These are phyloP conservation scores for Hydrochoerus hydrochaeris DNA, from an alignment of 2,113 vertebrate genomes.

Conservation along the genomic window DNA sequence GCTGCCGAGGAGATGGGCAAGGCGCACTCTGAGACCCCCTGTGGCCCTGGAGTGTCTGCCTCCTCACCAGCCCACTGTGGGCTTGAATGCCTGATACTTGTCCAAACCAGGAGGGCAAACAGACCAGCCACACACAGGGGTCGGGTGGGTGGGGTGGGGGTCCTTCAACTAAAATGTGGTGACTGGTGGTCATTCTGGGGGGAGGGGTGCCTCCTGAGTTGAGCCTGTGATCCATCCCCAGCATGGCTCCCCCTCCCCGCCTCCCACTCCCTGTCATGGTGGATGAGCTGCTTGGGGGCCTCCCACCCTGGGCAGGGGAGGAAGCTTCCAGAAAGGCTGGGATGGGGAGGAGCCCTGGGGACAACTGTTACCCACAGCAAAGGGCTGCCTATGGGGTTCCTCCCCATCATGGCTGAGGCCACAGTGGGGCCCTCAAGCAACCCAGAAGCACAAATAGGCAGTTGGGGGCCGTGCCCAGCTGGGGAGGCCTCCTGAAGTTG, in stretches of 20 bases:
- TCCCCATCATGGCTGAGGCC: not conserved
- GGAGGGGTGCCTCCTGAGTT: not conserved
- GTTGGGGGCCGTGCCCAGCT: not conserved
- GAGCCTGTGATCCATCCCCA: not conserved
- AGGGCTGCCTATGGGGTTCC: not conserved
- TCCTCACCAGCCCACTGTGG: not conserved
- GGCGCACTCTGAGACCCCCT: conserved; percentile 56
- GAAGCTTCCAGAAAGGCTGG: conserved; percentile 56
- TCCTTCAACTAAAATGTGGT: not conserved
- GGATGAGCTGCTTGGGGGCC: not conserved
- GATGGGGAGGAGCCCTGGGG: not conserved
- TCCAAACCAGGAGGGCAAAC: not conserved
- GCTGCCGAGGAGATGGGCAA: conserved; percentile 82
- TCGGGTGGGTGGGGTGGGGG: not conserved
- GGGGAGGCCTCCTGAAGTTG: not conserved
- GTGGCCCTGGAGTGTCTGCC: not conserved
- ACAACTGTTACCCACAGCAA: not conserved
- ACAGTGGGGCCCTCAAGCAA: not conserved
- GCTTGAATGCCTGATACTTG: not conserved
- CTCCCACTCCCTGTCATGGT: not conserved
- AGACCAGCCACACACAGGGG: not conserved
- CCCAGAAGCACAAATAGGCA: conserved; percentile 73
- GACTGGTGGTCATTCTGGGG: not conserved
- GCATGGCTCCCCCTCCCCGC: not conserved
- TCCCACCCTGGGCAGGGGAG: not conserved